These are phyloP conservation scores for Okapia johnstoni DNA, from an alignment of 2,113 vertebrate genomes.

Conservation along the genomic window DNA sequence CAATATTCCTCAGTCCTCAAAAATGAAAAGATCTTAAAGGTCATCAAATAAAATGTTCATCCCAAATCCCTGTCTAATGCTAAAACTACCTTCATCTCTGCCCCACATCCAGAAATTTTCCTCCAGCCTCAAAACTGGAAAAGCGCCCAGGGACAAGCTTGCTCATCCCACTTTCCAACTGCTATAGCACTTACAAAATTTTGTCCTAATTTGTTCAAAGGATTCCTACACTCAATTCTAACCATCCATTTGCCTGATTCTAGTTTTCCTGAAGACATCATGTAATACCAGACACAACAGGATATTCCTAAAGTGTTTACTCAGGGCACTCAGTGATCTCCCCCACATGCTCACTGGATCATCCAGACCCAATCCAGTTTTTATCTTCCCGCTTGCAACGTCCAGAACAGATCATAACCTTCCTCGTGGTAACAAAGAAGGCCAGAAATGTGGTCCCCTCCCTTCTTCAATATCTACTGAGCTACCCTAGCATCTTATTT, in stretches of 20 bases:
- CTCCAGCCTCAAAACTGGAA: background rate
- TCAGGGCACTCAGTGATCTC: background rate
- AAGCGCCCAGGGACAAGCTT: background rate
- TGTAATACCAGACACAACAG: background rate
- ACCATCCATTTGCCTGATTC: background rate
- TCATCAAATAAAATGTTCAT: background rate
- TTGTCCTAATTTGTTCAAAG: background rate
- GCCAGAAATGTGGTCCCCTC: background rate
- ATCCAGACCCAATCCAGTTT: background rate
- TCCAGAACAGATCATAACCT: background rate
- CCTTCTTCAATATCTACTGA: background rate
- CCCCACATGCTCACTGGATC: background rate
- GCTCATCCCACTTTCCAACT: background rate
- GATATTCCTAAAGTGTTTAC: background rate
- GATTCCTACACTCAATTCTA: background rate
- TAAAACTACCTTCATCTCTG: background rate
- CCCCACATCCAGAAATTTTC: background rate
- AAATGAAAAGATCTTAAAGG: background rate
- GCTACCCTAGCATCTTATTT: background rate
- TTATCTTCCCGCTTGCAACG: background rate
- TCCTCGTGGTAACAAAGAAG: background rate
- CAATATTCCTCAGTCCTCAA: background rate
- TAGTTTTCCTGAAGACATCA: background rate
- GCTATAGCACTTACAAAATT: background rate
- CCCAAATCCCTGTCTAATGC: background rate